Base-by-base conservation (phyloP, 2,113 vertebrate species). In the Cygnus atratus region DNA sequence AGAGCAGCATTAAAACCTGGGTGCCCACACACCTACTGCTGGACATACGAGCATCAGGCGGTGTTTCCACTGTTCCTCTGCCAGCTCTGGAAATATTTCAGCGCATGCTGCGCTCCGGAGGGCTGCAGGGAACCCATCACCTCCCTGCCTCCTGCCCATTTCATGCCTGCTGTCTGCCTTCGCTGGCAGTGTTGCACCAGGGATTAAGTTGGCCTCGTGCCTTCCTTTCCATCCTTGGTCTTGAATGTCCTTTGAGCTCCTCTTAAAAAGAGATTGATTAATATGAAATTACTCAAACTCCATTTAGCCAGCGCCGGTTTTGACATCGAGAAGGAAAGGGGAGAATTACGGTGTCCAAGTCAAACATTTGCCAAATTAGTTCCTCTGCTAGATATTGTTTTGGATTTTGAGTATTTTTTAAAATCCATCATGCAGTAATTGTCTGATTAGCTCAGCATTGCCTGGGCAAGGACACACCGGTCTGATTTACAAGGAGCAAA, bases 361-460 rank as follows among this genome's bases (percentile, higher is more conserved):
- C 93, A 96, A 96, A 95, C 92, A 39, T 90, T 96, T 96, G 88
- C 92, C 72, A 97, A 95, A 97, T 97, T 94, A 96, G 96, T 92
- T 97, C 86, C 92, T 87, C 66, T n/a, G 55, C 71, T 48, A 94
- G 92, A 95, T 90, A 96, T 61, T 65, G 58, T 88, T 94, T 77
- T 19, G 26, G 78, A 97, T 96, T 97, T 93, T 79, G 83, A 80
- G 59, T 61, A 24, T 28, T 43, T 84, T 83, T 70, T 79, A 25
- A 75, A 66, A 80, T 73, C 92, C 93, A 94, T 95, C 95, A 84
- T 25, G 55, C 71, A 65, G 82, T 88, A 89, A 96, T 92, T 95
- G 91, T 86, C 81, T 93, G 94, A 97, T 96, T 96, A 97, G 73
- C 80, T 86, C 2, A 0, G 16, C 1, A 2, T 59, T 93, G n/a